Base-by-base conservation (phyloP, 1,140 invertebrate genomes). In the Drosophila parabipectinata region DNA sequence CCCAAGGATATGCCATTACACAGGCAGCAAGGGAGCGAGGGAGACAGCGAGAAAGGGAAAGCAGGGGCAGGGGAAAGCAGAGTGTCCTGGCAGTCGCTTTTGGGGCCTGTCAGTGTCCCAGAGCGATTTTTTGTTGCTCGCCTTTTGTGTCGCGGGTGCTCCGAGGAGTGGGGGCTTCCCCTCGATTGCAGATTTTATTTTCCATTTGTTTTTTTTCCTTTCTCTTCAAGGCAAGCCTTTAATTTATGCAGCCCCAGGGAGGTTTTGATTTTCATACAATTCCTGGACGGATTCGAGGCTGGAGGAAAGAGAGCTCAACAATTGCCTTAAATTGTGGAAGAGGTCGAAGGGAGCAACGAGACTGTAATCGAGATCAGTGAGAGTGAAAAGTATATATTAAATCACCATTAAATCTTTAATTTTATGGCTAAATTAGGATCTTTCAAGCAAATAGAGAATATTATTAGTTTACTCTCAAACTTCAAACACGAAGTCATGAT, bases 221-320 rank as follows among this genome's bases (percentile, higher is more conserved):
- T 28, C 39, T 50, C 64, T 63, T 63, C 55, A 37, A 72, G 74
- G 51, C 82, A 85, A 88, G 78, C 81, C 78, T 82, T 83, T 90
- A 90, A 90, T 90, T 90, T 90, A 90, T 90, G 79, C 82, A 87
- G 66, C 87, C 81, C 87, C 69, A 58, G 87, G 79, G 87, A 90
- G 72, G 72, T 78, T 90, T 82, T 77, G 78, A 90, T 77, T 85
- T 87, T 68, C 66, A 69, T 53, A 37, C 63, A 44, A 69, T 50
- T 69, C 63, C 41, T 56, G 44, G 18, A 50, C 30, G 66, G 44
- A 14, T 14, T 4, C 10, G 4, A 56, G 51, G 50, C 21, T 37
- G 34, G 41, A 44, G n/a, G 41, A 5, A 41, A 12, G 7, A 14
- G 41, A 8, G 61, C 61, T 37, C 41, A 57, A 57, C 62, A 63